Evolutionary conservation across 2,888 invertebrate genomes (phyloP).

Genomic region (Creontiades dilutus): DNA sequence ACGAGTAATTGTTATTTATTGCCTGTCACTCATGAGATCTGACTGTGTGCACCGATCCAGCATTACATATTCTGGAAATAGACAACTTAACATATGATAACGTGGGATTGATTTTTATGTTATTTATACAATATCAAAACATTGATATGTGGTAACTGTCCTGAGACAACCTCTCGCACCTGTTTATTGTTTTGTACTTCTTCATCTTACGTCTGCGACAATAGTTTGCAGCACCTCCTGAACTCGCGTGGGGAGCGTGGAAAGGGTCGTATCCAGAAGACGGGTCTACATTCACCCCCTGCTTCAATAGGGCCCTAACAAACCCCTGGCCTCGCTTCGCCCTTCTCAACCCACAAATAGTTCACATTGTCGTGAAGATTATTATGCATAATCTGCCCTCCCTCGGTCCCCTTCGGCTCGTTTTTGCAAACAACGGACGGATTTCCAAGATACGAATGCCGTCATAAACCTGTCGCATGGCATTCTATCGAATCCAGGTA

Average conservation of each 20-base stretch:
- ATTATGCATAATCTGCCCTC: not conserved
- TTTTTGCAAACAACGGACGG: not conserved
- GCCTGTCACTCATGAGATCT: too few species aligned
- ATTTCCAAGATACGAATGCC: not conserved
- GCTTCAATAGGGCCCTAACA: too few species aligned
- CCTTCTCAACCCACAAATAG: not conserved
- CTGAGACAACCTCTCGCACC: too few species aligned
- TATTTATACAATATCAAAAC: too few species aligned
- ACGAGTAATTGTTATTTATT: too few species aligned
- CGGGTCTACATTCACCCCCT: not conserved
- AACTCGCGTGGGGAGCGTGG: not conserved
- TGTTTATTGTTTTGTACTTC: too few species aligned
- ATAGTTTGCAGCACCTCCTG: not conserved
- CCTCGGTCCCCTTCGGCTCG: not conserved
- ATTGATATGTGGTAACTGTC: too few species aligned
- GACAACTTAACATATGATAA: too few species aligned
- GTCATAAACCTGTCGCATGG: conserved; percentile 17
- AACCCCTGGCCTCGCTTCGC: not conserved
- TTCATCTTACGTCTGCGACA: too few species aligned
- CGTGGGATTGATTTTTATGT: too few species aligned
- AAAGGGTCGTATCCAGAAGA: not conserved
- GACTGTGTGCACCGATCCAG: too few species aligned
- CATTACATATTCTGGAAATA: too few species aligned
- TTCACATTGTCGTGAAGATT: conserved; percentile 18
- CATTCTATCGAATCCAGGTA: not conserved